A percentile compares a stretch with the other conserved stretches of the same genome.
phyloP scores from a whole-genome alignment of 2,113 vertebrate genomes.

The Dendropsophus ebraccatus region DNA sequence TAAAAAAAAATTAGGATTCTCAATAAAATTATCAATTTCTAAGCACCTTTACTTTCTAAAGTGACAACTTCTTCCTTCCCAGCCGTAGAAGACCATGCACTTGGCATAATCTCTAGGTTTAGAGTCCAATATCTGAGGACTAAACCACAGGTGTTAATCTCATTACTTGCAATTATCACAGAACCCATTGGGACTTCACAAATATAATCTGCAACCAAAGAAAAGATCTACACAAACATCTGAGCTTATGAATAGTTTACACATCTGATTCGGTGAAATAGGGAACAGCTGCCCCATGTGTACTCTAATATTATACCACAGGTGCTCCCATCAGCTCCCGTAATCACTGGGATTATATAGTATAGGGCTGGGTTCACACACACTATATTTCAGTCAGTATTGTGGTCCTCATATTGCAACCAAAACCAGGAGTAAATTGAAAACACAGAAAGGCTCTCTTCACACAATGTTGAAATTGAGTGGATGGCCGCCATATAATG shows the following conservation, averaged over 20 bases:
- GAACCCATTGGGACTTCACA: constrained; percentile 9
- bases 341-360: background rate
- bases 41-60: background rate
- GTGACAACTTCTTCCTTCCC: background rate
- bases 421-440: no score
- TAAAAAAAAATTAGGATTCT: background rate
- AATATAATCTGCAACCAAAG: constrained; percentile 32
- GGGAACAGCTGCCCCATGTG: constrained; percentile 36
- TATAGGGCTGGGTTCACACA: no score
- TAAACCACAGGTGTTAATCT: constrained; percentile 42
- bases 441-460: no score
- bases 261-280: constrained; percentile 35
- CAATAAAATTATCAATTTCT: background rate
- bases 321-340: background rate
- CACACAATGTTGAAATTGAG: no score
- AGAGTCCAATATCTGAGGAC: constrained; percentile 15
- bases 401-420: no score
- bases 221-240: constrained; percentile 36
- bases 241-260: constrained; percentile 31
- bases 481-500: no score
- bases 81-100: background rate
- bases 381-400: no score
- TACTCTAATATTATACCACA: constrained; percentile 11
- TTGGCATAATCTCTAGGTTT: constrained; percentile 9
- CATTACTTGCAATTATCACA: constrained; percentile 48